Base-by-base conservation (phyloP, 2,113 vertebrate species). In the Alectura lathami region DNA sequence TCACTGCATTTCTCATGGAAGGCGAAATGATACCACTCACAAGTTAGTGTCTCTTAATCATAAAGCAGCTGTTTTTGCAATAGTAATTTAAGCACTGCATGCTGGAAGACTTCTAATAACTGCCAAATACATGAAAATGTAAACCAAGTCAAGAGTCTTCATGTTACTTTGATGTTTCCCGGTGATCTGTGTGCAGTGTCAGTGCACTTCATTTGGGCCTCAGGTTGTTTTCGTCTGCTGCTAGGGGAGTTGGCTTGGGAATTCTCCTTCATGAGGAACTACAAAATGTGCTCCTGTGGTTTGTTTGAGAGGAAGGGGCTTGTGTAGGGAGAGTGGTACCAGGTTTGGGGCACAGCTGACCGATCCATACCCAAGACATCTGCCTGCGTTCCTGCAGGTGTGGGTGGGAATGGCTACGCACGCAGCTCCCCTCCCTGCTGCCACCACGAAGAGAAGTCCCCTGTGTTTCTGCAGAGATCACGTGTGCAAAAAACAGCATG, bases 401-500 rank as follows among this genome's bases (percentile, higher is more conserved):
- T 1, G 8, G 36, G 29, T 83, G 42, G 45, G 51, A 67, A 22
- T 47, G 26, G 36, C 15, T 53, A n/a, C 29, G 45, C 22, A 54
- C 1, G 0, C 3, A 5, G 32, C n/a, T 67, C 17, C 64, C 56
- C 23, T 32, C 27, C 45, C 56, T 32, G 16, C 32, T 68, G 6
- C 57, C 4, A 4, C 14, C 79, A 32, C 68, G 34, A 29, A 72
- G 34, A 15, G 1, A 66, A 73, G 32, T 43, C 29, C 11, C 36
- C 60, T 48, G 24, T 10, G n/a, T 34, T 32, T 54, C 43, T 76
- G 15, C 54, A 76, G 70, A 69, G 36, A 12, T 22, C 18, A 8
- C 32, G 47, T 66, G 17, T 43, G 32, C 0, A 0, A 74, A 76
- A 64, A 21, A 8, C 57, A 30, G 1, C 2, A 4, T 47, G 36